Conservation (phyloP, 2,888 invertebrate species). For the Mycogona germanica region DNA sequence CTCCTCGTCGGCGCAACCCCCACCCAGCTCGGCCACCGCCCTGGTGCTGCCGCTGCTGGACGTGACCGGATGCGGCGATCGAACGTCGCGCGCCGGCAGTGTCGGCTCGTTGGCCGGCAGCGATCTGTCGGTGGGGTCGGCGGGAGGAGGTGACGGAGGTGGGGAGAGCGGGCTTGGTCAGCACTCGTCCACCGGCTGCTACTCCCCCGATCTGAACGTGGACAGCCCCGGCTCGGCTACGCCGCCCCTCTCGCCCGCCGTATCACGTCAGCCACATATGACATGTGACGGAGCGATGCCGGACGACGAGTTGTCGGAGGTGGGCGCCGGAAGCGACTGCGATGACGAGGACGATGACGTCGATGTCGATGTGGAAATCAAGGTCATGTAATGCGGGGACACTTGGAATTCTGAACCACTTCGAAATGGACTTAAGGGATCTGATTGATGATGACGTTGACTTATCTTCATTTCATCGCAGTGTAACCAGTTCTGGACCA, state of each 20-base stretch:
- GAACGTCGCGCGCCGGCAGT: too few species aligned
- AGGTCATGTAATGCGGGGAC: conserved; percentile 14
- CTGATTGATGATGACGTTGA: too few species aligned
- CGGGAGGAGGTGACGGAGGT: not conserved
- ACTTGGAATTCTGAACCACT: too few species aligned
- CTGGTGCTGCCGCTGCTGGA: too few species aligned
- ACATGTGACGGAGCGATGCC: not conserved
- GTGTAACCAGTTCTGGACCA: too few species aligned
- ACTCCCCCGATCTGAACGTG: not conserved
- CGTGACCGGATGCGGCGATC: too few species aligned
- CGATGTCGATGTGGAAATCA: conserved; percentile 14
- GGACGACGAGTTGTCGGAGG: not conserved
- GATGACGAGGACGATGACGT: conserved; percentile 10
- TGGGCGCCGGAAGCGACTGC: not conserved
- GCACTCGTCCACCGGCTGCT: not conserved
- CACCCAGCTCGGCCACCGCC: too few species aligned
- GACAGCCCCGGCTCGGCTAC: conserved; percentile 6
- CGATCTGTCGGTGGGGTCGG: not conserved
- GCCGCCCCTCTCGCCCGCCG: conserved; percentile 1
- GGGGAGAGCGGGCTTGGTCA: not conserved
- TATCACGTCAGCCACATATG: not conserved
- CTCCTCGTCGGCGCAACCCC: too few species aligned
- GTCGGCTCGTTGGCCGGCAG: too few species aligned
- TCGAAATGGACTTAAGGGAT: too few species aligned
- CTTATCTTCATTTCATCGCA: too few species aligned